Evolutionary conservation across 2,113 vertebrate species (phyloP).

Genomic region (Ornithorhynchus anatinus): DNA sequence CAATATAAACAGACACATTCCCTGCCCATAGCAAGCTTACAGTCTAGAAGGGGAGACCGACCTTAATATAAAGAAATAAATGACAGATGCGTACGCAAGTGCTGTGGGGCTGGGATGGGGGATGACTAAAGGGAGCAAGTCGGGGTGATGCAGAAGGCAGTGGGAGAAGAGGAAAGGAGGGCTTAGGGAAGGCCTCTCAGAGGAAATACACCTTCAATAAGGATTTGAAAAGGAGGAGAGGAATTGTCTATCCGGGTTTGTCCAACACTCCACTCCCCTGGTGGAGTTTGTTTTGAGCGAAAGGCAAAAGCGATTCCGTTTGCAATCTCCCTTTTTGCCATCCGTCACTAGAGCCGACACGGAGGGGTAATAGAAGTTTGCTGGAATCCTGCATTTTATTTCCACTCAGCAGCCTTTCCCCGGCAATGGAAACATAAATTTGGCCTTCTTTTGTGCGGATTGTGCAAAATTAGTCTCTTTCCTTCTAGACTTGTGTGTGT

Average conservation of each 20-base stretch:
- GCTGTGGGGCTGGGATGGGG: too few relatives aligned
- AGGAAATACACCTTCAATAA: too few relatives aligned
- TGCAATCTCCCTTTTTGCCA: slow-evolving; percentile 59
- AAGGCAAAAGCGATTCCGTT: slow-evolving; percentile 58
- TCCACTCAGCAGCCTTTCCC: slow-evolving; percentile 53
- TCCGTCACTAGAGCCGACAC: slow-evolving; percentile 56
- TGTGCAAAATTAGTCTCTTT: slow-evolving; percentile 53
- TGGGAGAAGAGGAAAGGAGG: too few relatives aligned
- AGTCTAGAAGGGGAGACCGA: too few relatives aligned
- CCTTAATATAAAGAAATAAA: too few relatives aligned
- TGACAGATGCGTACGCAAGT: too few relatives aligned
- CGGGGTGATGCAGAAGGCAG: too few relatives aligned
- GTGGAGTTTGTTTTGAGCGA: slow-evolving; percentile 52
- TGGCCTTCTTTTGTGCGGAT: slow-evolving; percentile 57
- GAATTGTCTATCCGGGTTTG: background rate
- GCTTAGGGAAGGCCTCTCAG: too few relatives aligned
- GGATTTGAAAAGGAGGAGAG: too few relatives aligned
- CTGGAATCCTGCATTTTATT: slow-evolving; percentile 57
- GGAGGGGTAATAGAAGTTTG: slow-evolving; percentile 58
- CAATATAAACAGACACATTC: too few relatives aligned
- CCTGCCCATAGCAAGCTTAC: too few relatives aligned
- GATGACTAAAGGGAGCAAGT: too few relatives aligned
- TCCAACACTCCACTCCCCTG: background rate
- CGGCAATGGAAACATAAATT: slow-evolving; percentile 58
- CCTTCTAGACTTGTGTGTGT: background rate